Percentiles rank a stretch among this genome's conserved stretches.
Evolutionary conservation across 2,797 vertebrate genomes (phyloP).

Genomic region (Bradypus variegatus): DNA sequence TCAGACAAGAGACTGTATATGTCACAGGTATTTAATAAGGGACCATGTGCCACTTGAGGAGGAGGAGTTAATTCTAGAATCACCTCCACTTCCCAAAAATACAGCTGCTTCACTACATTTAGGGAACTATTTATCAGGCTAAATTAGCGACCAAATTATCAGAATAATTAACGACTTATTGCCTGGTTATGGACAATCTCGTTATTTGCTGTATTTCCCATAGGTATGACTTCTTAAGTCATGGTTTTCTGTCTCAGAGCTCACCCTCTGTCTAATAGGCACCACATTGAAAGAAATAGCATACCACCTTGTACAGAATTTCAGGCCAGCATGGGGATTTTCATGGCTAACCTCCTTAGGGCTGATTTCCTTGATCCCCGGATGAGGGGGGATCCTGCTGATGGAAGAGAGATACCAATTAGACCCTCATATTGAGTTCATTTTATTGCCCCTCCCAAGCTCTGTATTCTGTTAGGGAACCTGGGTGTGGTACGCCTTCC

Average conservation of each 20-base stretch:
- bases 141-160: neutral
- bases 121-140: neutral
- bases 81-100: neutral
- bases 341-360: neutral
- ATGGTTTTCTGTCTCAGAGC: too few relatives aligned
- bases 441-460: rapidly evolving
- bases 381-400: neutral
- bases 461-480: neutral
- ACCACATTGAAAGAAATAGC: neutral
- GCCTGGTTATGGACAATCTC: neutral
- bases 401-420: neutral
- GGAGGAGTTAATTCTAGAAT: neutral
- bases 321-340: neutral
- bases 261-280: neutral
- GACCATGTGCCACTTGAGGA: neutral
- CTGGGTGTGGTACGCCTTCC: neutral
- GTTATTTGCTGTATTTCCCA: neutral
- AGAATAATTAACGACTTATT: neutral
- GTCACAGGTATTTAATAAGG: neutral
- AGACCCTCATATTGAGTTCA: rapidly evolving
- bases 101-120: neutral
- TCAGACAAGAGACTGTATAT: neutral
- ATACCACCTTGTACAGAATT: neutral
- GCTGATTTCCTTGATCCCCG: neutral
- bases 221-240: neutral